Base-by-base conservation (phyloP, 2,113 vertebrate species). In the Ageneiosus marmoratus region DNA sequence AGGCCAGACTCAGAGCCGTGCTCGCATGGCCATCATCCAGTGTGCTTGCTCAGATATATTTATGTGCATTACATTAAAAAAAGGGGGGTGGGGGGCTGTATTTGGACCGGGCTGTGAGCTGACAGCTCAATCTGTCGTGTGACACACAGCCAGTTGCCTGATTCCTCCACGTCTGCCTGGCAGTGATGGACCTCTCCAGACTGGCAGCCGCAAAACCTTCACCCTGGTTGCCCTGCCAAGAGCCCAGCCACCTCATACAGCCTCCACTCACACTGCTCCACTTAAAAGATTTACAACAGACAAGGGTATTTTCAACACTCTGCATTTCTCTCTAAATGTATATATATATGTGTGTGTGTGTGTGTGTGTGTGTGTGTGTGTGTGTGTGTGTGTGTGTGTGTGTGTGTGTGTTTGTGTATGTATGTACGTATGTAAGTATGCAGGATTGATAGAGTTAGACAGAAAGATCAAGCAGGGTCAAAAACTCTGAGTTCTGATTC, bases 91-190 rank as follows among this genome's bases (percentile, higher is more conserved):
- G 55, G 20, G 83, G 77, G 50, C 69, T 84, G 70, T 69, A 48
- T 73, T 80, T 86, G 74, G 80, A 79, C 75, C 18, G 63, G 76
- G 83, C 83, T 80, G 70, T 65, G 29, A 88, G 73, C 81, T 88
- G 87, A 86, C 83, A 60, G 75, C 87, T 87, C 85, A 88, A 88
- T 88, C 83, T 86, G 83, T 88, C 60, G 73, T 77, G 65, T 78
- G 87, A 87, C 80, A 85, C 62, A 58, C 72, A 65, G 83, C 86
- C 86, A 56, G 86, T 81, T 85, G 86, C 82, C 80, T 77, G 80
- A 83, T 83, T 87, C 72, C 72, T 85, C 60, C 76, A 86, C 72
- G 81, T 85, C 84, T 82, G 83, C 87, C 67, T 88, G 85, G 83
- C 75, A 80, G 83, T 86, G 80, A 80, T 48, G 58, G 79, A 87